Evolutionary conservation across 2,797 vertebrate genomes (phyloP), one percentile per base, ranked within the genome.

Genomic region (Pantherophis vulpinus): DNA sequence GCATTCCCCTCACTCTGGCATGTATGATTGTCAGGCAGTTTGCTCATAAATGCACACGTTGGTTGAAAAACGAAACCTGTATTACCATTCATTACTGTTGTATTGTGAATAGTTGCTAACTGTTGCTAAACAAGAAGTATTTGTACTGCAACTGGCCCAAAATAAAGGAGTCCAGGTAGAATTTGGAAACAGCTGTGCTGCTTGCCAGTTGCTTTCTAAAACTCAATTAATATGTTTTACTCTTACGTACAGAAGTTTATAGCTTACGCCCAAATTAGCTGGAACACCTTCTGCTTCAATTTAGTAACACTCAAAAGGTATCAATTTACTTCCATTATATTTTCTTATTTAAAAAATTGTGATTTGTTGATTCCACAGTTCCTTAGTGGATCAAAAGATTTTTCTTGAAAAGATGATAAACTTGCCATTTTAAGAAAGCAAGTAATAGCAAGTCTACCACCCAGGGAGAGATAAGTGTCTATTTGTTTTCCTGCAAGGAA

Each of bases 361-460:
- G 1, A 18, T 74, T 90, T 86, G 42, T 32, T 61, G 14, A 42
- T 89, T 90, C 13, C 51, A 86, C 59, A 79, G 29, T 55, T 42
- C 74, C 14, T 47, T 61, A 32, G 42, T 54, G 20, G 83, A 79
- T 88, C n/a, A 86, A 93, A 91, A 42, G 86, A 42, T 79, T 56
- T 88, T 91, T 86, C 90, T 89, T 91, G 16, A n/a, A 91, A 89
- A 63, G 16, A 79, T 8, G 70, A 59, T 63, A 55, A 83, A 93
- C 23, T 55, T 88, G 55, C 54, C 25, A 60, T 93, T 93, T 91
- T 1, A 55, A 91, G 54, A 90, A 47, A 61, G 56, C 90, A 93
- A 93, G 63, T 93, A 70, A 88, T n/a, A 88, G 37, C 93, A 91
- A 88, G 86, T 91, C 25, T 61, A 83, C 90, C 93, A 91, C 93